Evolutionary conservation across 2,888 invertebrate genomes (phyloP), one percentile per base, ranked within the genome.

Genomic region (Sarcophaga rosellei): DNA sequence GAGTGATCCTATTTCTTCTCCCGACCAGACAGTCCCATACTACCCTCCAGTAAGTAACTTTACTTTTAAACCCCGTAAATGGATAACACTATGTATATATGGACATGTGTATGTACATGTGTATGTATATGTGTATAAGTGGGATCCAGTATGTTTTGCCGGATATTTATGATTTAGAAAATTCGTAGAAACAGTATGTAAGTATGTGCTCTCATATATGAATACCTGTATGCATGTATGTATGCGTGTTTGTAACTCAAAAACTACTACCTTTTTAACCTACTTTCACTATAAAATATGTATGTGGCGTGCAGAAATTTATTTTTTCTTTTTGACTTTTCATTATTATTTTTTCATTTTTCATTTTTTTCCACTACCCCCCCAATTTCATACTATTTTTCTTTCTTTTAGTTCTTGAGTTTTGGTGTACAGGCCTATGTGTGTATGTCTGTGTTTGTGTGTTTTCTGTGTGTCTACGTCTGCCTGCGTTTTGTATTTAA

Each of bases 241-340:
- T 57, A 20, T 70, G 47, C 65, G 12, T 65, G 57, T 47, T 8
- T 57, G 20, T 66, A 53, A 15, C 44, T 59, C 21, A 66, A 23
- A 57, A 79, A 45, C 17, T 72, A 75, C 81, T 59, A 81, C 81
- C 86, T 81, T 78, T 82, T 86, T 86, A 86, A 86, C 86, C 86
- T 86, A 86, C 84, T 86, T 86, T 81, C 63, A 72, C 66, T 84
- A 76, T 72, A 35, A 8, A 35, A 35, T 35, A 10, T 35, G 35
- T 35, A 35, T 35, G 81, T 84, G 78, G 86, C 84, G 84, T 86
- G 86, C 78, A 80, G 65, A 69, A 70, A 65, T 70, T 63, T 20
- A 2, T 73, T 62, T 73, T 62, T 74, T 65, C 35, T 35, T 35
- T 35, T 35, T 35, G 35, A 6, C 11, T 23, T 74, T 17, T 45